A percentile compares a stretch with the other conserved stretches of the same genome.
Evolutionary conservation across 2,113 vertebrate species (phyloP).

Genomic region (Phoxinus phoxinus): DNA sequence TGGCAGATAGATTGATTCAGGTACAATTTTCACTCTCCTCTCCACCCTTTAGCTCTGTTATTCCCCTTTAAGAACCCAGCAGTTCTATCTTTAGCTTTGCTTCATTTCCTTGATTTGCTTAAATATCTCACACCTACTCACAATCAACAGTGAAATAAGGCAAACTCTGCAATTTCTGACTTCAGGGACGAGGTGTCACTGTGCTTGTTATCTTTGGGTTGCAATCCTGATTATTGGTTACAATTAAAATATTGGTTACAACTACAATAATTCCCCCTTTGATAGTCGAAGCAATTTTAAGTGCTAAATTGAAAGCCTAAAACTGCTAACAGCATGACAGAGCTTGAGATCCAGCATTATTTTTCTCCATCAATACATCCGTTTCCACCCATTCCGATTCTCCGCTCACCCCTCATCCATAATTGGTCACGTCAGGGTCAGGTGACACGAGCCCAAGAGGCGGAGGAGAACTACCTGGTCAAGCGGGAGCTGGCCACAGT

Average conservation of each 20-base stretch:
- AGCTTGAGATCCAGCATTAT: conserved; percentile 45
- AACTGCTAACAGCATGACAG: conserved; percentile 65
- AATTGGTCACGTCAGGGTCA: conserved; percentile 97
- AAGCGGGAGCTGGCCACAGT: conserved; percentile 98
- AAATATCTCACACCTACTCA: conserved; percentile 25
- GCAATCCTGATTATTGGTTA: conserved; percentile 31
- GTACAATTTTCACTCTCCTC: conserved; percentile 82
- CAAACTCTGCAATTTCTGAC: conserved; percentile 17
- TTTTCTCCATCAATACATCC: conserved; percentile 48
- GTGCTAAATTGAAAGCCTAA: conserved; percentile 30
- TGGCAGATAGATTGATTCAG: conserved; percentile 99
- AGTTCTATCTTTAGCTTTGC: conserved; percentile 37
- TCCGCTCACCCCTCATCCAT: conserved; percentile 65
- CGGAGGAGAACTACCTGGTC: conserved; percentile 99
- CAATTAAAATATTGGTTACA: no score
- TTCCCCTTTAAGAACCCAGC: background rate
- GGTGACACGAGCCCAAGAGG: conserved; percentile 99
- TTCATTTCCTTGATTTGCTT: background rate
- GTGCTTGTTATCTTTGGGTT: conserved; percentile 6
- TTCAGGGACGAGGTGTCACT: background rate
- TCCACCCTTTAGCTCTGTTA: conserved; percentile 60
- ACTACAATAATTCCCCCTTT: background rate
- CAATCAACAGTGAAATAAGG: background rate
- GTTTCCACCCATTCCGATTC: conserved; percentile 40
- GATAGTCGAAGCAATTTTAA: background rate